Conservation (phyloP, 2,888 invertebrate species). For the Phania funesta region DNA sequence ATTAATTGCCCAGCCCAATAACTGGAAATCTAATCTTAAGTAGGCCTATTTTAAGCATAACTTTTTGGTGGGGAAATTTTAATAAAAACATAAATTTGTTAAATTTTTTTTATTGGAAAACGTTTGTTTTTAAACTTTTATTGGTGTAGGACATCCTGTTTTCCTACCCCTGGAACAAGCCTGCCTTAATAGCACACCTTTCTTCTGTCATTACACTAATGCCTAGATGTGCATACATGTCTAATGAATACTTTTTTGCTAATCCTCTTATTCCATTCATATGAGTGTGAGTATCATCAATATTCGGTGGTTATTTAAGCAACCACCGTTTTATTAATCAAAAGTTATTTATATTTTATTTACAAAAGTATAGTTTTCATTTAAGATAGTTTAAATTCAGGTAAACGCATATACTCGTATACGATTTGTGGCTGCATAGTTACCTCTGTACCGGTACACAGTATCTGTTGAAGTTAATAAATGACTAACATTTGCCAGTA, state of each 20-base stretch:
- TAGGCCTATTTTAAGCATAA: too few relatives aligned
- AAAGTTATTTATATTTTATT: slow-evolving; percentile 56
- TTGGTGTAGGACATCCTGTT: too few relatives aligned
- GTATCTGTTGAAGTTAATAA: slow-evolving; percentile 61
- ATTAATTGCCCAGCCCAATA: too few relatives aligned
- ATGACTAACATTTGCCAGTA: slow-evolving; percentile 62
- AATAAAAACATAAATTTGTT: too few relatives aligned
- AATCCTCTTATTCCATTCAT: background rate
- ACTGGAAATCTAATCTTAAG: too few relatives aligned
- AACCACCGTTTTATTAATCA: slow-evolving; percentile 59
- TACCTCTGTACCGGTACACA: background rate
- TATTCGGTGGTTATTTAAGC: slow-evolving; percentile 25
- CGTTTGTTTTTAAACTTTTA: too few relatives aligned
- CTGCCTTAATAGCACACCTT: background rate
- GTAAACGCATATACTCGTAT: background rate
- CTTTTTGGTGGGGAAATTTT: too few relatives aligned
- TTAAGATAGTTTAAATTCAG: slow-evolving; percentile 43
- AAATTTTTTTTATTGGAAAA: too few relatives aligned
- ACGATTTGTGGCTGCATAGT: background rate
- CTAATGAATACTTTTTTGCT: background rate
- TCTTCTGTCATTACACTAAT: background rate
- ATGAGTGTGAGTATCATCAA: slow-evolving; percentile 31
- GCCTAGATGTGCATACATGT: too few relatives aligned
- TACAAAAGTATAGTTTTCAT: slow-evolving; percentile 38
- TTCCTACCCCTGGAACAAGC: too few relatives aligned